These are phyloP conservation scores for Diogma glabrata DNA, from an alignment of 2,888 invertebrate genomes.

Conservation along the genomic window DNA sequence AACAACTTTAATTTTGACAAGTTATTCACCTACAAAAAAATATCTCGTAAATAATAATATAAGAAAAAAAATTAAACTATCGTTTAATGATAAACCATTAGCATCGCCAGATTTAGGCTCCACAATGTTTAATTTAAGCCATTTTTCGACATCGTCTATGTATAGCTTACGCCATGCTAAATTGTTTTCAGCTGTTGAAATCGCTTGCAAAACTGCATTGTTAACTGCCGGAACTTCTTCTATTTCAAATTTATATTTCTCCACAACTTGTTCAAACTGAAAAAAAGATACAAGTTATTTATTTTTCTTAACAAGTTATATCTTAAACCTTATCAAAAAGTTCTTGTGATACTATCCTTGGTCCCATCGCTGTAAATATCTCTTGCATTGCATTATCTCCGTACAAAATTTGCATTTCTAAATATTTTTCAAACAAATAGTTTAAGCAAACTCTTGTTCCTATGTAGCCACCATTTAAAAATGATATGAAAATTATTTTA, in stretches of 20 bases:
- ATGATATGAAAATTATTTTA: background rate
- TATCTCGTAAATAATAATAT: too few species aligned
- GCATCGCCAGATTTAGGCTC: background rate
- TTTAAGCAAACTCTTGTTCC: background rate
- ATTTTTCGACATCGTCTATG: background rate
- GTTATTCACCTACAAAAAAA: too few species aligned
- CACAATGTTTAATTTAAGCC: background rate
- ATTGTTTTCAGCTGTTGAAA: background rate
- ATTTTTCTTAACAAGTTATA: background rate
- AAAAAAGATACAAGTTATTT: background rate
- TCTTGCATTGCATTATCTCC: background rate
- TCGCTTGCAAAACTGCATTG: background rate
- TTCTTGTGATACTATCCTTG: background rate
- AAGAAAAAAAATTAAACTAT: too few species aligned
- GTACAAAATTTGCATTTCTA: background rate
- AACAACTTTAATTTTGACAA: too few species aligned
- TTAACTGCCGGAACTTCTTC: background rate
- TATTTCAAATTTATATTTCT: background rate
- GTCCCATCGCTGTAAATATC: background rate
- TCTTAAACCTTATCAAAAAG: background rate
- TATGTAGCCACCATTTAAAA: background rate
- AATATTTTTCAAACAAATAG: background rate
- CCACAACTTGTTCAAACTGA: background rate
- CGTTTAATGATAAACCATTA: background rate
- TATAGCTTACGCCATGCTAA: background rate